Percentiles rank a stretch among this genome's conserved stretches.
phyloP scores from a whole-genome alignment of 1,140 invertebrate species.

The Scaptomyza pallida region DNA sequence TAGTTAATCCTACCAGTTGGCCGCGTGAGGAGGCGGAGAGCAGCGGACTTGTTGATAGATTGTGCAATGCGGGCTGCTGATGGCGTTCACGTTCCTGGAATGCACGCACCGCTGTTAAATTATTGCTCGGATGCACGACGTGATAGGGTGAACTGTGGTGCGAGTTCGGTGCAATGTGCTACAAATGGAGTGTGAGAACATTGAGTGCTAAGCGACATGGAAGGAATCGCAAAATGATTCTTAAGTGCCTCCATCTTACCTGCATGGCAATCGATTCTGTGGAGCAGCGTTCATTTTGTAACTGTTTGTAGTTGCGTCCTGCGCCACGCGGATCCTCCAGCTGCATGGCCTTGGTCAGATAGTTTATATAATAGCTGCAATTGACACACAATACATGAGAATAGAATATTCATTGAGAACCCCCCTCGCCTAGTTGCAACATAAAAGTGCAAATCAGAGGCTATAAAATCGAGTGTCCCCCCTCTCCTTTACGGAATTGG shows the following conservation, averaged over 20 bases:
- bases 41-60: constrained; percentile 81
- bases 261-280: constrained; percentile 86
- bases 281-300: constrained; percentile 84
- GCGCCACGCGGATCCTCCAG: constrained; percentile 88
- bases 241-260: constrained; percentile 63
- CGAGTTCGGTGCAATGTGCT: constrained; percentile 59
- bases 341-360: constrained; percentile 88
- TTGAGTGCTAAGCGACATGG: background rate
- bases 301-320: constrained; percentile 85
- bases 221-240: constrained; percentile 11
- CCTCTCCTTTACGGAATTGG: constrained; percentile 22
- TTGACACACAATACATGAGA: constrained; percentile 18
- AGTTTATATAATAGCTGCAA: constrained; percentile 91
- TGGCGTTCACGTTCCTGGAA: constrained; percentile 74
- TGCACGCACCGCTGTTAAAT: constrained; percentile 77
- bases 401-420: constrained; percentile 9
- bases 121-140: constrained; percentile 83
- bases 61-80: constrained; percentile 68
- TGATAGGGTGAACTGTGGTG: constrained; percentile 82
- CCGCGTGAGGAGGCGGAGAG: constrained; percentile 69
- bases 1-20: constrained; percentile 63
- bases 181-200: constrained; percentile 12
- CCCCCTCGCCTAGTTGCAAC: constrained; percentile 31
- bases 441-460: constrained; percentile 65
- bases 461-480: constrained; percentile 37